phyloP scores from a whole-genome alignment of 2,888 invertebrate species.

The Hydrotaea diabolus region DNA sequence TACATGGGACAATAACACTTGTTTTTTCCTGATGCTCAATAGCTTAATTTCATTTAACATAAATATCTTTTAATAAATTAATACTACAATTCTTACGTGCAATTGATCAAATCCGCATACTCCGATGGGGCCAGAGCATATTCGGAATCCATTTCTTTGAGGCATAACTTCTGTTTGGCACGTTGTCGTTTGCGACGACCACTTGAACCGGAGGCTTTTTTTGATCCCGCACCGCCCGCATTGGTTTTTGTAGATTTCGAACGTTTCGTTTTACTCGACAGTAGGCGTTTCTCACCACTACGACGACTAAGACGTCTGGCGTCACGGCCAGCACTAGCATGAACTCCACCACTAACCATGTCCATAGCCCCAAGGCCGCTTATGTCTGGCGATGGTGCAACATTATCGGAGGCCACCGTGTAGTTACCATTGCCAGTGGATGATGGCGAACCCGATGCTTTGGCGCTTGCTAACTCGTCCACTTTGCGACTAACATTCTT shows the following conservation, averaged over 20 bases:
- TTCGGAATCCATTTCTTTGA: conserved; percentile 70
- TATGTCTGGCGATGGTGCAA: conserved; percentile 16
- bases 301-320: conserved; percentile 7
- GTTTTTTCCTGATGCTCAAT: too few relatives aligned
- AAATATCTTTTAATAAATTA: too few relatives aligned
- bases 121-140: conserved; percentile 75
- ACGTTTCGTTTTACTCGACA: too few relatives aligned
- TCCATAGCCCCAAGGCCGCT: conserved; percentile 27
- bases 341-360: background rate
- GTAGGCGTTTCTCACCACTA: too few relatives aligned
- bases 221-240: background rate
- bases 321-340: background rate
- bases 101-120: conserved; percentile 77
- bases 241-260: too few relatives aligned
- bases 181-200: background rate
- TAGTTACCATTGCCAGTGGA: conserved; percentile 43
- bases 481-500: conserved; percentile 68
- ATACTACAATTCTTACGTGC: conserved; percentile 74
- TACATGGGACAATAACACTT: too few relatives aligned
- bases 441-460: background rate
- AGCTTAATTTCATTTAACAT: too few relatives aligned
- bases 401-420: conserved; percentile 34
- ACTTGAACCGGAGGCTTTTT: background rate
- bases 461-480: conserved; percentile 41
- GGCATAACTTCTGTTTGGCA: conserved; percentile 9